These are phyloP conservation scores for Drosophila silvestris DNA, from an alignment of 2,888 invertebrate genomes.

Conservation along the genomic window DNA sequence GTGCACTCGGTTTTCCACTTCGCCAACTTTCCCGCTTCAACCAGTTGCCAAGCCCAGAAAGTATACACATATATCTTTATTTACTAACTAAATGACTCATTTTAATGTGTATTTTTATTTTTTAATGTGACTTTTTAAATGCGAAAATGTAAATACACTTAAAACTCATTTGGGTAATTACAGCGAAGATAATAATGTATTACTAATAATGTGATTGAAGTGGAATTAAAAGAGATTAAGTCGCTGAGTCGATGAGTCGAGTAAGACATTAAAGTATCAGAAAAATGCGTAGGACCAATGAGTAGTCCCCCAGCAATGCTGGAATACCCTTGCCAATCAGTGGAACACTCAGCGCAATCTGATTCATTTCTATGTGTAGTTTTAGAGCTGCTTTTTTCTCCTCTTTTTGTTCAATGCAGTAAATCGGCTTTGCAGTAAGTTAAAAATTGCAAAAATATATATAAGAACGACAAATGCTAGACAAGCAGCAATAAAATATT, in stretches of 20 bases:
- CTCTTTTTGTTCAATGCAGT: background rate
- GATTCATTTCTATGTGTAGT: background rate
- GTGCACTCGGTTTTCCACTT: no score
- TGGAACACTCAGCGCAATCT: background rate
- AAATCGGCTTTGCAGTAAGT: background rate
- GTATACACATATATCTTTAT: background rate
- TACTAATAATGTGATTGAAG: background rate
- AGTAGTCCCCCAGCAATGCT: background rate
- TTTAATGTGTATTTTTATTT: background rate
- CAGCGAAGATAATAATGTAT: background rate
- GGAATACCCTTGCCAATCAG: background rate
- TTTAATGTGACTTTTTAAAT: background rate
- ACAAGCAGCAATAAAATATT: background rate
- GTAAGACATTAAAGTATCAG: background rate
- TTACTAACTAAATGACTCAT: background rate
- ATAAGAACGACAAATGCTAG: background rate
- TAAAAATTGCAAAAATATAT: background rate
- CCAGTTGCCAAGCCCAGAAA: background rate
- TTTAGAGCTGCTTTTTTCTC: background rate
- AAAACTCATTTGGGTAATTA: background rate
- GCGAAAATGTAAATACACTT: background rate
- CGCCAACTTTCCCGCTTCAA: no score
- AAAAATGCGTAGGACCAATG: background rate
- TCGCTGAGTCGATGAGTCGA: background rate
- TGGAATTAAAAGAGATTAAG: background rate